Evolutionary conservation across 2,113 vertebrate species (phyloP).

Genomic region (Peromyscus leucopus): DNA sequence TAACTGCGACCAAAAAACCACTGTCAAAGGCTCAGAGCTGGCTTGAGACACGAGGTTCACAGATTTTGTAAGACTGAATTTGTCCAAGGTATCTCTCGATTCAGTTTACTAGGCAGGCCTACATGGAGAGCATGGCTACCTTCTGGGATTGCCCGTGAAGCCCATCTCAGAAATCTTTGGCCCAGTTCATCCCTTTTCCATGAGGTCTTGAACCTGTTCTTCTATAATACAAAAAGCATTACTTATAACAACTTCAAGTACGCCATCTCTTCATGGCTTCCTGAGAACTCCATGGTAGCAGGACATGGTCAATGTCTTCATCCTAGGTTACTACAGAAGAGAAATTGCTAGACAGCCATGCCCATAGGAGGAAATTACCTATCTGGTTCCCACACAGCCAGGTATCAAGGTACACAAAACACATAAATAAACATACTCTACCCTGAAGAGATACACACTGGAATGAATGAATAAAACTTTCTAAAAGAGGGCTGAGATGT

Average conservation of each 20-base stretch:
- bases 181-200: not conserved
- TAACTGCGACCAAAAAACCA: not conserved
- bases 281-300: not conserved
- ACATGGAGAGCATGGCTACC: not conserved
- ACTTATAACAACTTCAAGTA: not conserved
- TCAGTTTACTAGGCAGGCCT: not conserved
- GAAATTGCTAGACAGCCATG: not conserved
- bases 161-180: not conserved
- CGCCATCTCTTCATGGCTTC: not conserved
- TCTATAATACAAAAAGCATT: not conserved
- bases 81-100: not conserved
- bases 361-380: not conserved
- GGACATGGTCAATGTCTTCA: not conserved
- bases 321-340: not conserved
- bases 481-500: not conserved
- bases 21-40: not conserved
- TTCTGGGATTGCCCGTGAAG: not conserved
- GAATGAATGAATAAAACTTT: not conserved
- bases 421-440: not conserved
- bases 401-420: not conserved
- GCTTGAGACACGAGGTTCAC: not conserved
- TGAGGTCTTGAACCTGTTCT: not conserved
- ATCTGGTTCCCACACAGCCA: not conserved
- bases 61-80: not conserved
- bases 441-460: not conserved